A percentile compares a stretch with the other conserved stretches of the same genome.
Evolutionary conservation across 2,113 vertebrate genomes (phyloP).

Genomic region (Platichthys flesus): DNA sequence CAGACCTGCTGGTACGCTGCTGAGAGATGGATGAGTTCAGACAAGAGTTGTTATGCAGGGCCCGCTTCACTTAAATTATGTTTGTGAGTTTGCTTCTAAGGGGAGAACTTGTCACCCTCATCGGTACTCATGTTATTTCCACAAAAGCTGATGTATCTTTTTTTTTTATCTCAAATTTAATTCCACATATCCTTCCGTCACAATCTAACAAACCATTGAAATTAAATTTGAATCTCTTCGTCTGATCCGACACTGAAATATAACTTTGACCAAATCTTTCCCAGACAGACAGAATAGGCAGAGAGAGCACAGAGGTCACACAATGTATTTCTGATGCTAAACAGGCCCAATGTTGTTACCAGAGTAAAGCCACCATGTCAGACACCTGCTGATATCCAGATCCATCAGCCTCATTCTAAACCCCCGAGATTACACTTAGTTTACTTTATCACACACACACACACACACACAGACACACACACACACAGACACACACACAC

Average conservation of each 20-base stretch:
- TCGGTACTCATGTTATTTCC: background rate
- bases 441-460: slow-evolving; percentile 15
- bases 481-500: background rate
- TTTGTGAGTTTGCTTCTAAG: background rate
- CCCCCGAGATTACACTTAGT: slow-evolving; percentile 7
- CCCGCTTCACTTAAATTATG: slow-evolving; percentile 27
- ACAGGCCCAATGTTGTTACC: slow-evolving; percentile 29
- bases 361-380: slow-evolving; percentile 41
- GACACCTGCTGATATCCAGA: slow-evolving; percentile 25
- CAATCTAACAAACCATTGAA: background rate
- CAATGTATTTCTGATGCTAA: slow-evolving; percentile 4
- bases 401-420: slow-evolving; percentile 24
- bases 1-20: background rate
- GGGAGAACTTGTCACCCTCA: slow-evolving; percentile 4
- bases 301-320: slow-evolving; percentile 1
- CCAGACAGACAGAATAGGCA: background rate
- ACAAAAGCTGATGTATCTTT: background rate
- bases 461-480: background rate
- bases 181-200: background rate
- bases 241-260: no score
- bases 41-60: slow-evolving; percentile 11
- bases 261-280: no score
- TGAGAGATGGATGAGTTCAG: slow-evolving; percentile 35
- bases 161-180: slow-evolving; percentile 2
- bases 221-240: background rate